A percentile compares a stretch with the other conserved stretches of the same genome.
Conservation (phyloP, 2,113 vertebrate species). For the Mobula birostris region DNA sequence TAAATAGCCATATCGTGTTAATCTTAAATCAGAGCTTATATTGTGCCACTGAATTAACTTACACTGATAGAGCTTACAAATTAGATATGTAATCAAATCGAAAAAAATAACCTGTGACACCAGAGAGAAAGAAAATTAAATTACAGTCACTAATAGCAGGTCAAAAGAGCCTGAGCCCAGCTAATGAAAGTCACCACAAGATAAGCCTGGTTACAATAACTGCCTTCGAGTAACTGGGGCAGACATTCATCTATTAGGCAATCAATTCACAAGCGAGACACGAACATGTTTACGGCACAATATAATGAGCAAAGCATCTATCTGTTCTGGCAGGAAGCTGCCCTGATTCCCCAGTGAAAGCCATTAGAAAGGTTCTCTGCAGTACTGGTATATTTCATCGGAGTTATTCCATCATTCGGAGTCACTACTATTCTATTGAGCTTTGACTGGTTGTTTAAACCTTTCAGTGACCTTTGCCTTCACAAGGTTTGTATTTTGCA, state of each 20-base stretch:
- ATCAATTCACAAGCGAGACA: slow-evolving; percentile 55
- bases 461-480: slow-evolving; percentile 33
- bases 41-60: slow-evolving; percentile 54
- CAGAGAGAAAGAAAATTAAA: slow-evolving; percentile 69
- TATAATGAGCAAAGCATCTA: slow-evolving; percentile 38
- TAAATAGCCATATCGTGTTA: slow-evolving; percentile 52
- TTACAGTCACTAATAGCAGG: slow-evolving; percentile 67
- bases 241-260: slow-evolving; percentile 53
- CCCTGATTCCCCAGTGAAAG: slow-evolving; percentile 48
- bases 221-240: slow-evolving; percentile 47
- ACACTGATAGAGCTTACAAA: slow-evolving; percentile 60
- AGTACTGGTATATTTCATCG: slow-evolving; percentile 40
- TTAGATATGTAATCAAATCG: slow-evolving; percentile 61
- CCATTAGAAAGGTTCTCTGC: slow-evolving; percentile 52
- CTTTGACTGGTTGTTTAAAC: slow-evolving; percentile 50
- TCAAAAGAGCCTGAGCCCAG: slow-evolving; percentile 53
- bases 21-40: slow-evolving; percentile 51
- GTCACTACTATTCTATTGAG: slow-evolving; percentile 40
- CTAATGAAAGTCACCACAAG: slow-evolving; percentile 67
- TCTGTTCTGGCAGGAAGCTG: slow-evolving; percentile 49
- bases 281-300: slow-evolving; percentile 47
- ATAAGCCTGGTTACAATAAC: slow-evolving; percentile 58
- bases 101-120: slow-evolving; percentile 63
- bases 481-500: not conserved
- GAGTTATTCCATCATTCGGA: slow-evolving; percentile 51